Conservation (phyloP, 1,140 invertebrate species). For the Ceratina calcarata region DNA sequence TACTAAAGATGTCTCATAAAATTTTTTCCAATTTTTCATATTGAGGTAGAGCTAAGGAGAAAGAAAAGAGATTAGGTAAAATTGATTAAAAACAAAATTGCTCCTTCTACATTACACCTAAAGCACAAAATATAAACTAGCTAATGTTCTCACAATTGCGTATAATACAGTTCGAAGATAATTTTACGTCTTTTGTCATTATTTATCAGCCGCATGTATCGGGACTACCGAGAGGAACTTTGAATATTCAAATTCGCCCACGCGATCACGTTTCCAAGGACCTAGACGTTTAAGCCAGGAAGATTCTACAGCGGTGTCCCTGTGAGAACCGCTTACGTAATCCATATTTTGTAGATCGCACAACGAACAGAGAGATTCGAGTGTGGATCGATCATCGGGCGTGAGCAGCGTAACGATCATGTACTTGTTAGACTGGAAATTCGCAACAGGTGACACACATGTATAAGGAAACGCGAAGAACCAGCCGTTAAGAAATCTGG, state of each 20-base stretch:
- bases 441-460: slow-evolving; percentile 10
- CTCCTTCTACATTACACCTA: not conserved
- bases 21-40: too few relatives aligned
- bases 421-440: slow-evolving; percentile 26
- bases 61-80: too few relatives aligned
- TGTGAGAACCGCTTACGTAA: not conserved
- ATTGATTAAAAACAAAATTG: too few relatives aligned
- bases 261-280: slow-evolving; percentile 57
- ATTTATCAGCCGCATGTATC: slow-evolving; percentile 65
- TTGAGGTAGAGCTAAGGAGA: too few relatives aligned
- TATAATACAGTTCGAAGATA: slow-evolving; percentile 48
- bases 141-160: slow-evolving; percentile 34
- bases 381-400: not conserved
- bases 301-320: slow-evolving; percentile 30
- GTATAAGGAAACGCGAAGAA: slow-evolving; percentile 33
- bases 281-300: slow-evolving; percentile 33
- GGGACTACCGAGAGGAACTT: slow-evolving; percentile 59
- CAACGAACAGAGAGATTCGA: not conserved
- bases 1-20: too few relatives aligned
- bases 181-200: slow-evolving; percentile 72
- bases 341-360: not conserved
- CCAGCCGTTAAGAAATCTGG: slow-evolving; percentile 23
- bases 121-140: not conserved
- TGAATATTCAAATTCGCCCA: slow-evolving; percentile 77
- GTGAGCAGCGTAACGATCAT: slow-evolving; percentile 10